Base-by-base conservation (phyloP, 2,113 vertebrate species). In the Seriola quinqueradiata region DNA sequence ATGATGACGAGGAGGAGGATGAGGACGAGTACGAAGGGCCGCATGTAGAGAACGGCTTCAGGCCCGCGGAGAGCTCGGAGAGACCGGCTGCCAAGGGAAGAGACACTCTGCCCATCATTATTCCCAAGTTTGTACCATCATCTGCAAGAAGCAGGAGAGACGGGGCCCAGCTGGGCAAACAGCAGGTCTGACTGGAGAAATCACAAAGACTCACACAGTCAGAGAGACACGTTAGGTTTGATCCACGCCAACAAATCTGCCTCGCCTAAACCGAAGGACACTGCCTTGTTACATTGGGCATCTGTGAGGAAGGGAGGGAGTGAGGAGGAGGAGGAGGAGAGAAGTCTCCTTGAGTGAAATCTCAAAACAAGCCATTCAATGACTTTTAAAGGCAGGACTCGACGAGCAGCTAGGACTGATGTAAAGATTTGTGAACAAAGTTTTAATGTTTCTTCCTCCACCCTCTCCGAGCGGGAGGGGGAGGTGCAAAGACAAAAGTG, bases 1-100 rank as follows among this genome's bases (percentile, higher is more conserved):
- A 97, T 3, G 96, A 97, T 72, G 94, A 96, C 0, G 96, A 97
- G 5, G 97, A 97, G 14, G 79, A 96, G 17, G 96, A 97, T 79
- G 94, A 95, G 0, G 96, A 96, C 19, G 96, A 97, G 59, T 78
- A 78, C 0, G 88, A 85, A 23, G 83, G 95, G 90, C 50, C n/a
- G 5, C 92, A 96, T 2, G 90, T 94, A 46, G 90, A 95, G 72
- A 97, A 96, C 57, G 97, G 96, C 79, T 96, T 97, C 76, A 94
- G 94, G 38, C 40, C 94, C 64, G 82, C 75, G 17, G 95, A 96
- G 93, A 85, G 84, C 94, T 75, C 90, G 52, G 94, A 95, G 79
- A 95, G 96, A 23, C 95, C 17, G 17, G 54, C 93, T 46, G 95
- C 95, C 92, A 96, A 96, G 92, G 96, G 93, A 89, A 95, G 96